phyloP scores from a whole-genome alignment of 2,797 vertebrate genomes.

The Pseudomugil tenellus region DNA sequence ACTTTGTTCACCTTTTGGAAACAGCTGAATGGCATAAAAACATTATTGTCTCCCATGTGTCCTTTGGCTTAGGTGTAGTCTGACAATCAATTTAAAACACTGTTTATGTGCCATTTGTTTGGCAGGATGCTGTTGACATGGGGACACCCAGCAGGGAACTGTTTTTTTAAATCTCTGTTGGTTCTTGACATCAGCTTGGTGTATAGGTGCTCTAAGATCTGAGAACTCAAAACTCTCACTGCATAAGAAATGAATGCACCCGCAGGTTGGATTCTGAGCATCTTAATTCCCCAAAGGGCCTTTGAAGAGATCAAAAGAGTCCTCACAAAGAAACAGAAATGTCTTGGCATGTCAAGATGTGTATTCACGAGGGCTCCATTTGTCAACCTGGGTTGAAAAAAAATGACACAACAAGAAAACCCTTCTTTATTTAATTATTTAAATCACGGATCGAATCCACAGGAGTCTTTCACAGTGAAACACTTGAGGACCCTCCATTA shows the following conservation, averaged over 20 bases:
- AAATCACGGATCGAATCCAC: conserved; percentile 17
- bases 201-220: not conserved
- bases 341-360: not conserved
- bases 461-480: conserved; percentile 1
- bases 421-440: conserved; percentile 19
- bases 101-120: no score
- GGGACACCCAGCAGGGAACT: not conserved
- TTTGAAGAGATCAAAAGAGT: not conserved
- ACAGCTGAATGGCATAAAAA: no score
- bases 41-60: no score
- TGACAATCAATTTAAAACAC: no score
- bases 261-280: not conserved
- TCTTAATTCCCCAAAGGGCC: not conserved
- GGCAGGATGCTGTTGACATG: no score
- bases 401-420: not conserved
- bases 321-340: not conserved
- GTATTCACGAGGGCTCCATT: not conserved
- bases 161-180: not conserved
- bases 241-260: not conserved
- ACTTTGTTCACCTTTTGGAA: not conserved
- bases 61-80: no score
- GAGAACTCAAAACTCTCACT: not conserved
- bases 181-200: not conserved
- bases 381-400: conserved; percentile 14
- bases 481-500: conserved; percentile 20